Evolutionary conservation across 2,888 invertebrate species (phyloP), one percentile per base, ranked within the genome.

Genomic region (Anoplius nigerrimus): DNA sequence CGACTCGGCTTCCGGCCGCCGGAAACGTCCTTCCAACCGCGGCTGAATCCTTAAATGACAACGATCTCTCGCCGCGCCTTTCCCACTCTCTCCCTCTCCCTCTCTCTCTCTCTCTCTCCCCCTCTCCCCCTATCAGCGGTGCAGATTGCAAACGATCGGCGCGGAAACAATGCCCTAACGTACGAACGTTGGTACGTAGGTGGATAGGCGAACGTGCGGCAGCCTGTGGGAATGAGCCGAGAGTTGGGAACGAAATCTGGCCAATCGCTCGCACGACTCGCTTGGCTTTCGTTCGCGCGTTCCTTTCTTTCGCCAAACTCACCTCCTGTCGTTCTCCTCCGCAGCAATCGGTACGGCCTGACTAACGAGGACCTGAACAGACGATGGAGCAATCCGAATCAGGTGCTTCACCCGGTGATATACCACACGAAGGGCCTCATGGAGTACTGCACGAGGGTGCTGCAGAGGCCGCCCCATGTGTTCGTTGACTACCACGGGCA

Each of bases 321-420:
- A 11, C 13, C 13, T 43, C 2, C 21, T 42, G 8, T 42, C 2
- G 53, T 54, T 43, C 13, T 62, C 63, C 54, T 58, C 71, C 62
- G 18, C 90, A 95, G 95, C 89, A 93, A 95, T 89, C 92, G 96
- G 78, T 95, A 95, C 90, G 95, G 95, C 59, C 89, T 96, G 87
- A 94, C 94, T 83, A 95, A 94, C 87, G 94, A 95, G 90, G 96
- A 97, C 90, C 90, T 97, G 87, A 97, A 97, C 90, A 92, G 96
- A 79, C 92, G 94, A 66, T 97, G 96, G 96, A 92, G 93, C 85
- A 92, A 92, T 84, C 96, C 96, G 48, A 93, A 93, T 89, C 92
- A 92, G 75, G 90, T 90, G 81, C 89, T 93, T 75, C 95, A 96
- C 90, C 96, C 97, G 69, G 93, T 94, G 84, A 95, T 97, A 89